These are phyloP conservation scores for Fistularia tabacaria DNA, from an alignment of 2,797 vertebrate genomes.

Conservation along the genomic window DNA sequence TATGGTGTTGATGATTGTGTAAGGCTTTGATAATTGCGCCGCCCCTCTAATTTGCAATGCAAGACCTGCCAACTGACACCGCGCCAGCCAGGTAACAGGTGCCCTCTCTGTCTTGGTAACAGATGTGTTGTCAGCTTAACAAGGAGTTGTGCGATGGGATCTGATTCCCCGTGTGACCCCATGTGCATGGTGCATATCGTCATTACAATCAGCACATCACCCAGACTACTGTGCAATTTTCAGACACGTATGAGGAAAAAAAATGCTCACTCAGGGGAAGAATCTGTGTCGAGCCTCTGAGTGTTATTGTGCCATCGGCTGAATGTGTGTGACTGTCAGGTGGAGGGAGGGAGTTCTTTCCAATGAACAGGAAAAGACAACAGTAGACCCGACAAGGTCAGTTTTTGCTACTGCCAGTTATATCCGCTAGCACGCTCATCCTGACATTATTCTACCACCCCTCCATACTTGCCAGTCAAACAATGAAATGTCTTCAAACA, in stretches of 20 bases:
- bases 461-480: too few species aligned
- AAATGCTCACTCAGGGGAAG: constrained; percentile 9
- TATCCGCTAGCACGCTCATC: too few species aligned
- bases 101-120: constrained; percentile 28
- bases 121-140: constrained; percentile 29
- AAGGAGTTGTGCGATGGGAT: constrained; percentile 17
- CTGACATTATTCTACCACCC: too few species aligned
- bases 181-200: constrained; percentile 6
- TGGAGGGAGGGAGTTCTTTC: not conserved
- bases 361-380: constrained; percentile 11
- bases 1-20: constrained; percentile 9
- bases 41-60: constrained; percentile 12
- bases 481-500: too few species aligned
- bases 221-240: constrained; percentile 5
- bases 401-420: too few species aligned
- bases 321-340: constrained; percentile 13
- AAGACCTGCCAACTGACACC: constrained; percentile 12
- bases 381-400: not conserved
- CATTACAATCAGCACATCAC: constrained; percentile 12
- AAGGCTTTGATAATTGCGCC: constrained; percentile 30
- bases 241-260: constrained; percentile 1
- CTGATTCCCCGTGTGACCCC: constrained; percentile 7
- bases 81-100: constrained; percentile 43
- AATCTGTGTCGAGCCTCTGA: constrained; percentile 1
- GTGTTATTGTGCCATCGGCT: constrained; percentile 4